phyloP scores from a whole-genome alignment of 2,888 invertebrate genomes.

The Coenonympha arcania region DNA sequence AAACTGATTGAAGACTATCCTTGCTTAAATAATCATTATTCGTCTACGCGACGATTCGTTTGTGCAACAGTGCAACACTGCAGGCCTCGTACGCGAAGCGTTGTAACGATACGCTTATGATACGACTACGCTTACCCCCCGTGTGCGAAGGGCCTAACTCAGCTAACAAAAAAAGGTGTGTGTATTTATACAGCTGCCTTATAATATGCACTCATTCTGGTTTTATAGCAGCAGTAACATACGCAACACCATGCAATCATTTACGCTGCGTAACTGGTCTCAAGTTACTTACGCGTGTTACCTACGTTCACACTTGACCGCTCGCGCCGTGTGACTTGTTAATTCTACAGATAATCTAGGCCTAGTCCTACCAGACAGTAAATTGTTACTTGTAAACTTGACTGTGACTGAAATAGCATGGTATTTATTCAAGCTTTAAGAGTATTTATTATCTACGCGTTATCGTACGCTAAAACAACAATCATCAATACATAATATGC shows the following conservation, averaged over 20 bases:
- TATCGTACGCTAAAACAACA: too few relatives aligned
- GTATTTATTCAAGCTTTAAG: not conserved
- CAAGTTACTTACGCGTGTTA: conserved; percentile 24
- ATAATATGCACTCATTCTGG: conserved; percentile 10
- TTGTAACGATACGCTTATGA: too few relatives aligned
- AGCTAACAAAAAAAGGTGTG: too few relatives aligned
- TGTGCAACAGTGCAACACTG: too few relatives aligned
- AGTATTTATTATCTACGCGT: not conserved
- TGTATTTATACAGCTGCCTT: conserved; percentile 8
- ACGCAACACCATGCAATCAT: conserved; percentile 20
- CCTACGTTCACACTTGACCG: conserved; percentile 23
- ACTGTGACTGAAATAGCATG: conserved; percentile 4
- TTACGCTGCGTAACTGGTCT: conserved; percentile 22
- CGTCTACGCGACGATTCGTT: too few relatives aligned
- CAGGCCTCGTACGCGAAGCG: too few relatives aligned
- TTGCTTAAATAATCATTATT: too few relatives aligned
- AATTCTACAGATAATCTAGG: conserved; percentile 1
- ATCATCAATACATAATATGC: too few relatives aligned
- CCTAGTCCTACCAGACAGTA: not conserved
- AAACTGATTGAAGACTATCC: too few relatives aligned
- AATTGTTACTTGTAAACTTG: conserved; percentile 1
- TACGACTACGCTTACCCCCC: too few relatives aligned
- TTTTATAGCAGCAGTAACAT: conserved; percentile 14
- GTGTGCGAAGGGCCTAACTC: too few relatives aligned
- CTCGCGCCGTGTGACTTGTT: conserved; percentile 10